Conservation (phyloP, 2,113 vertebrate species). For the Lepus americanus region DNA sequence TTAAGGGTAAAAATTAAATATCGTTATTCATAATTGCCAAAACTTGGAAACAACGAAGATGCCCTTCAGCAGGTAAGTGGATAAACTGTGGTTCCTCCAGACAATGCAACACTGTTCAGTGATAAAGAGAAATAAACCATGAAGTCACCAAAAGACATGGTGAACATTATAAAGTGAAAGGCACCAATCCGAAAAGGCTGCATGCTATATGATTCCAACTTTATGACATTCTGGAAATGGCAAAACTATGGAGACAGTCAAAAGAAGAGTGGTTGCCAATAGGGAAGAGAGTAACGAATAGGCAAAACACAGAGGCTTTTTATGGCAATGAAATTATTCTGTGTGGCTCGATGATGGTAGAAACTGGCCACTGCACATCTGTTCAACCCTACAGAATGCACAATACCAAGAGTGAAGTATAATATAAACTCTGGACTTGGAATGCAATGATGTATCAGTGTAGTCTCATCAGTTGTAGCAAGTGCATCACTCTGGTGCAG, state of each 20-base stretch:
- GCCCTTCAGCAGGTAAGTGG: background rate
- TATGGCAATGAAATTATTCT: background rate
- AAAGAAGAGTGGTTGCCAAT: background rate
- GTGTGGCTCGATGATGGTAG: background rate
- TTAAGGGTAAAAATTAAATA: conserved; percentile 45
- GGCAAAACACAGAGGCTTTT: background rate
- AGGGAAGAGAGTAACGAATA: background rate
- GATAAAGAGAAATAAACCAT: background rate
- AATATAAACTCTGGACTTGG: background rate
- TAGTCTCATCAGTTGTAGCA: background rate
- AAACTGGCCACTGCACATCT: background rate
- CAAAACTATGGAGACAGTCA: background rate
- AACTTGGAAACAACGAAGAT: conserved; percentile 35
- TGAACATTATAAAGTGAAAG: background rate
- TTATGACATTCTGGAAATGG: background rate
- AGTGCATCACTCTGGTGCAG: background rate
- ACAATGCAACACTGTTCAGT: background rate
- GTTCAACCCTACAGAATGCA: background rate
- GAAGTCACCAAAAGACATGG: background rate
- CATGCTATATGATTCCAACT: background rate
- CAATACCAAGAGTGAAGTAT: background rate
- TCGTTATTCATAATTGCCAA: conserved; percentile 19
- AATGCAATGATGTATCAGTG: background rate
- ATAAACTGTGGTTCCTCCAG: background rate
- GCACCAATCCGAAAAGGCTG: background rate